A percentile compares a stretch with the other conserved stretches of the same genome.
These are phyloP conservation scores for Pinna nobilis DNA, from an alignment of 1,140 invertebrate genomes.

Conservation along the genomic window DNA sequence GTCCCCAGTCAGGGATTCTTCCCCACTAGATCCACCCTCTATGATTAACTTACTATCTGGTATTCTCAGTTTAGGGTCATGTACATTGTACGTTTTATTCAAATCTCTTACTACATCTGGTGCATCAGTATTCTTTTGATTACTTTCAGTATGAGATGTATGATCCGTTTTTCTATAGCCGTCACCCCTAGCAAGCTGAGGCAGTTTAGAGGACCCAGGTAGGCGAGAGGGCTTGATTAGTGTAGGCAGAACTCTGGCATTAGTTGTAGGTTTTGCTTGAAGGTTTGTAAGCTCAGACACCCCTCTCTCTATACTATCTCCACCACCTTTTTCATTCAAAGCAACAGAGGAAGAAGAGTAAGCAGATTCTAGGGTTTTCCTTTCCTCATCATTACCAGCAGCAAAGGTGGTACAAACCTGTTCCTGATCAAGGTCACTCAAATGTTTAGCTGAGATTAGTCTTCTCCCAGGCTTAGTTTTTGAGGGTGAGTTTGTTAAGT, in stretches of 20 bases:
- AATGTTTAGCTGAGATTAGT: not conserved
- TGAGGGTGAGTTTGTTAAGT: too few species aligned
- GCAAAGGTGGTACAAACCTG: constrained; percentile 11
- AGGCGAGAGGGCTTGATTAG: constrained; percentile 23
- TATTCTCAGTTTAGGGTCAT: not conserved
- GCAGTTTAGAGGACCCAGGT: constrained; percentile 23
- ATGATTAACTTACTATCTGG: too few species aligned
- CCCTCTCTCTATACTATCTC: not conserved
- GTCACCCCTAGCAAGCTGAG: not conserved
- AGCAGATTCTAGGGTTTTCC: too few species aligned
- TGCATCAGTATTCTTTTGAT: not conserved
- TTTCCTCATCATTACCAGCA: too few species aligned
- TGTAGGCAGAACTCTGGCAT: not conserved
- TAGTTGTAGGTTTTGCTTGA: constrained; percentile 10
- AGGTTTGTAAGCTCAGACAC: too few species aligned
- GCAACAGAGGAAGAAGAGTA: constrained; percentile 6
- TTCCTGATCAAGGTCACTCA: constrained; percentile 11
- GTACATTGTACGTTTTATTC: constrained; percentile 17
- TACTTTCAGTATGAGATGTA: not conserved
- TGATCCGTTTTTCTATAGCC: not conserved
- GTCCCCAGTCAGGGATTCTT: constrained; percentile 42
- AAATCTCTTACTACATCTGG: constrained; percentile 13
- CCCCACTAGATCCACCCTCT: constrained; percentile 36
- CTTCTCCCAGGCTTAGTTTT: not conserved
- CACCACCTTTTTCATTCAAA: constrained; percentile 4